Conservation (phyloP, 2,797 vertebrate genomes). For the Vultur gryphus region DNA sequence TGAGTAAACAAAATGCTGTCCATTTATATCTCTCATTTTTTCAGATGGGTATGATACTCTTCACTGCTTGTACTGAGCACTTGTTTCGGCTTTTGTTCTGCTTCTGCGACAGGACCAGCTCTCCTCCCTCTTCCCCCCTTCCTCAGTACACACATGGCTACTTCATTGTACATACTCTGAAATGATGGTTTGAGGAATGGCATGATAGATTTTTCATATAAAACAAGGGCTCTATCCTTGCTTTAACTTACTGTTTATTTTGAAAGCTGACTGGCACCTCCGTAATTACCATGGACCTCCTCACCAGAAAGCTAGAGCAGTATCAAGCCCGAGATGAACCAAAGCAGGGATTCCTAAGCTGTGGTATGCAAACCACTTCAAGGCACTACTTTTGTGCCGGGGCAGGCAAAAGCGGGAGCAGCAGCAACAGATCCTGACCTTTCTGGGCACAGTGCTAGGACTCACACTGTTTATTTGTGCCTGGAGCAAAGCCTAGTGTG, state of each 20-base stretch:
- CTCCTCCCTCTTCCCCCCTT: background rate
- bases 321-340: background rate
- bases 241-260: background rate
- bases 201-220: background rate
- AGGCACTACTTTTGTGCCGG: background rate
- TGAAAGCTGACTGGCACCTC: background rate
- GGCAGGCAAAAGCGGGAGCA: background rate
- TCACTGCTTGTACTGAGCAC: background rate
- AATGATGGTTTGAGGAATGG: background rate
- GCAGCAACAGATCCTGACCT: constrained; percentile 3
- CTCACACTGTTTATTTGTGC: constrained; percentile 40
- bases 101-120: background rate
- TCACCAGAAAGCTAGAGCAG: background rate
- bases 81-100: background rate
- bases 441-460: background rate
- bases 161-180: background rate
- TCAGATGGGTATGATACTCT: background rate
- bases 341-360: background rate
- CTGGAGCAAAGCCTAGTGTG: background rate
- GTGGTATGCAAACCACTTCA: constrained; percentile 1
- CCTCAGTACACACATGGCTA: rapidly evolving
- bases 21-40: background rate
- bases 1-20: background rate
- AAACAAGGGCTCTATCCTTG: background rate
- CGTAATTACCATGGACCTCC: background rate